These are phyloP conservation scores for Phyllostomus discolor DNA, from an alignment of 2,113 vertebrate genomes.

Conservation along the genomic window DNA sequence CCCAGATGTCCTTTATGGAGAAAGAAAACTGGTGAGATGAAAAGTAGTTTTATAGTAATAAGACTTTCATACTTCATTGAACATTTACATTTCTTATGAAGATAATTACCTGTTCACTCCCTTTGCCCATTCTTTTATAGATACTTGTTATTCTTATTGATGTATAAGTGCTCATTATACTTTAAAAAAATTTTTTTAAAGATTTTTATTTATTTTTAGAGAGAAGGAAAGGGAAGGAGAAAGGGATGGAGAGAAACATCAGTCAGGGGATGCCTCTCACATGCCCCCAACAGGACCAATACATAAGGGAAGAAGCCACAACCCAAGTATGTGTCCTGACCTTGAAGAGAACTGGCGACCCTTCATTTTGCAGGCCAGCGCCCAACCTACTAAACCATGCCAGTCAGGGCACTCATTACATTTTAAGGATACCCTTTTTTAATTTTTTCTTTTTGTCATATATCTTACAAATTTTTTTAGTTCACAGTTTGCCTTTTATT, in stretches of 20 bases:
- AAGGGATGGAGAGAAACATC: no score
- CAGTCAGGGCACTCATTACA: background rate
- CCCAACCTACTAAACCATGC: no score
- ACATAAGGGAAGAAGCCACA: no score
- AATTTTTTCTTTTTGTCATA: background rate
- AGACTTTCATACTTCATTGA: background rate
- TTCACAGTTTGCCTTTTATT: background rate
- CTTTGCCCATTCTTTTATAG: background rate
- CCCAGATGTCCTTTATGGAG: background rate
- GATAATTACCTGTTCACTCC: conserved; percentile 3
- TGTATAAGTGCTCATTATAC: background rate
- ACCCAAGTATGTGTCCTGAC: no score
- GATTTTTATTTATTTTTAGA: no score
- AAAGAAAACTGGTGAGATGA: background rate
- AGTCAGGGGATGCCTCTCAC: no score
- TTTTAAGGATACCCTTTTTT: background rate
- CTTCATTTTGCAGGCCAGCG: no score
- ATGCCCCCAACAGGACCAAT: no score
- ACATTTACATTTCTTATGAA: conserved; percentile 17
- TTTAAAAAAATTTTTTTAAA: no score
- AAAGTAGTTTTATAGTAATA: background rate
- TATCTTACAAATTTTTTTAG: background rate
- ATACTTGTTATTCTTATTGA: background rate
- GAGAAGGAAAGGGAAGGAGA: no score
- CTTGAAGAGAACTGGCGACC: no score